A percentile compares a stretch with the other conserved stretches of the same genome.
Conservation (phyloP, 2,888 invertebrate species). For the Cosmopolites sordidus region DNA sequence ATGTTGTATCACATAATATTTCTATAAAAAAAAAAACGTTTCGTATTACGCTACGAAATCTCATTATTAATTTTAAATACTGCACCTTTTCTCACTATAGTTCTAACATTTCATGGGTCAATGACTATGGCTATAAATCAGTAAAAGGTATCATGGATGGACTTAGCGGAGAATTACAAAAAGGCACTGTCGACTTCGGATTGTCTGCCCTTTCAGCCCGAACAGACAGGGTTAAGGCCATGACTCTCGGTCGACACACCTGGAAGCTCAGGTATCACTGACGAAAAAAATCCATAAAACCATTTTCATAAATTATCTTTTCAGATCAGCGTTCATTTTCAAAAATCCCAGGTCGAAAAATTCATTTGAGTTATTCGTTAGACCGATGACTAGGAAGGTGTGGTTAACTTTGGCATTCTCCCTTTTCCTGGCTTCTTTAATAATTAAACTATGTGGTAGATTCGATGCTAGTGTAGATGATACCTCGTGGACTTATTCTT, state of each 20-base stretch:
- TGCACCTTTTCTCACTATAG: too few relatives aligned
- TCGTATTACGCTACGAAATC: too few relatives aligned
- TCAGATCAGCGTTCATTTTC: constrained; percentile 39
- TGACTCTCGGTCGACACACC: constrained; percentile 38
- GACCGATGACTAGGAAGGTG: constrained; percentile 35
- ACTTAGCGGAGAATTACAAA: constrained; percentile 36
- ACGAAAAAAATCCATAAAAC: too few relatives aligned
- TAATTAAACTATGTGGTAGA: constrained; percentile 15
- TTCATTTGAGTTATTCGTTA: constrained; percentile 35
- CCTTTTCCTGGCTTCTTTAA: constrained; percentile 19
- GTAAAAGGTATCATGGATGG: constrained; percentile 39
- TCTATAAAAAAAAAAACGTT: too few relatives aligned
- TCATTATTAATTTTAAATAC: too few relatives aligned
- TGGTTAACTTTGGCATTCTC: constrained; percentile 28
- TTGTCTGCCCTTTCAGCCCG: constrained; percentile 37
- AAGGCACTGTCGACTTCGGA: constrained; percentile 36
- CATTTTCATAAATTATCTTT: constrained; percentile 7
- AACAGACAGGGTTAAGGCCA: constrained; percentile 34
- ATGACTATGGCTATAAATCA: constrained; percentile 38
- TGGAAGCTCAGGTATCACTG: constrained; percentile 39
- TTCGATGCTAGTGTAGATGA: constrained; percentile 22
- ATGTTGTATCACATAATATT: too few relatives aligned
- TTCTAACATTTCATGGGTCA: constrained; percentile 6
- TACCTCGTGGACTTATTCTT: constrained; percentile 33
- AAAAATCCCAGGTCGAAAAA: constrained; percentile 35